These are phyloP conservation scores for Drosophila rellima DNA, from an alignment of 2,888 invertebrate species.

Conservation along the genomic window DNA sequence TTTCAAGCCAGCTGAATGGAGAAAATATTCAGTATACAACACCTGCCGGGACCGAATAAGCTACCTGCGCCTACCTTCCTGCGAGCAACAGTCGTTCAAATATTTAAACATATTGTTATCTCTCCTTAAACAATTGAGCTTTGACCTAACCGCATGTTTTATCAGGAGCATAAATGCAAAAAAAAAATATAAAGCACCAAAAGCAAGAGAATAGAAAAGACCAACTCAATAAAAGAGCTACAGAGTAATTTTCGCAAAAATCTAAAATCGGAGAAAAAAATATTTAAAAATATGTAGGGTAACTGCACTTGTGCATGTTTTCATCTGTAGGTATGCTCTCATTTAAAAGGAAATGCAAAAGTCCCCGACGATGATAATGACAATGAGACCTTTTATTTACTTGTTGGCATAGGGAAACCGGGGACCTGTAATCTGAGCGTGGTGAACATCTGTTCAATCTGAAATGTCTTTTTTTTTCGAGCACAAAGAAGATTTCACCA, in stretches of 20 bases:
- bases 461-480: conserved; percentile 32
- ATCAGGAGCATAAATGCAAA: not conserved
- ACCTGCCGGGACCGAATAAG: conserved; percentile 47
- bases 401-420: conserved; percentile 52
- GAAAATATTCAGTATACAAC: conserved; percentile 45
- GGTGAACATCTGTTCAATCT: conserved; percentile 76
- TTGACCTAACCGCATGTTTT: conserved; percentile 50
- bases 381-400: conserved; percentile 60
- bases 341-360: conserved; percentile 50
- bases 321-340: conserved; percentile 51
- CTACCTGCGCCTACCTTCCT: conserved; percentile 33
- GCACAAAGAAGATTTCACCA: conserved; percentile 74
- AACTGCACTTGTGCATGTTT: conserved; percentile 46
- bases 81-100: not conserved
- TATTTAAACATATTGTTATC: conserved; percentile 8
- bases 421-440: conserved; percentile 71
- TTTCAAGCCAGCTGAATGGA: conserved; percentile 50
- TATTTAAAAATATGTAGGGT: conserved; percentile 38
- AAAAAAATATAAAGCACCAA: not conserved
- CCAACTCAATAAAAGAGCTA: conserved; percentile 20
- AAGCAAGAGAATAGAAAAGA: conserved; percentile 15
- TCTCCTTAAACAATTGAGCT: conserved; percentile 32
- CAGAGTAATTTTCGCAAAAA: conserved; percentile 48
- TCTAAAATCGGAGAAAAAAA: conserved; percentile 39
- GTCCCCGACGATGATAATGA: conserved; percentile 21